Base-by-base conservation (phyloP, 2,888 invertebrate genomes). In the Zootermopsis nevadensis region DNA sequence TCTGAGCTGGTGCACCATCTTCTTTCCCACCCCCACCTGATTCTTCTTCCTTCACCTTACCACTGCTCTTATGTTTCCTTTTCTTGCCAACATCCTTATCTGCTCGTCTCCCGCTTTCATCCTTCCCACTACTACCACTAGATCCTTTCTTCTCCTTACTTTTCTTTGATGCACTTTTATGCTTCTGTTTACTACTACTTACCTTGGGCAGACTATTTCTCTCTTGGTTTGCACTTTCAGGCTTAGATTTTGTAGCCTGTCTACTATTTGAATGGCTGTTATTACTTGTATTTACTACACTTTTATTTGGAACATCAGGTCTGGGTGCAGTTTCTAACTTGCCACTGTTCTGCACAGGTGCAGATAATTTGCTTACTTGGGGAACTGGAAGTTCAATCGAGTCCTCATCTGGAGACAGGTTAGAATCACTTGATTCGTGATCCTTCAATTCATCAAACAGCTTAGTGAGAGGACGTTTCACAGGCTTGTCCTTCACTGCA, bases 61-160 rank as follows among this genome's bases (percentile, higher is more conserved):
- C 66, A 83, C 83, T 82, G 82, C 83, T 82, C 42, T 82, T 85
- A 83, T 85, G 60, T 76, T 82, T 84, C 74, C 84, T 66, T 79
- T 80, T 86, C 85, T 83, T 86, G 84, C 72, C 66, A 24, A 81
- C 84, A 27, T 86, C 85, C 83, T 86, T 86, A 85, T 87, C 84
- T 83, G 84, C 79, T 86, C 86, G 83, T 82, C 83, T 79, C 85
- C 86, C 77, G 24, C 81, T 76, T 53, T 86, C 85, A 77, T 85
- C 81, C 55, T 85, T 84, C 53, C 82, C 74, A 82, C 84, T 84
- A 77, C 84, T 76, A 35, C 53, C 77, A 82, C 82, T 81, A 42
- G 77, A 81, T 76, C 80, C 84, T 81, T 85, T 85, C 81, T 83
- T 85, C n/a, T 85, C 84, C 77, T 85, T 86, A 55, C 86, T 86